phyloP scores from a whole-genome alignment of 2,113 vertebrate species.

The Microtus montanus region DNA sequence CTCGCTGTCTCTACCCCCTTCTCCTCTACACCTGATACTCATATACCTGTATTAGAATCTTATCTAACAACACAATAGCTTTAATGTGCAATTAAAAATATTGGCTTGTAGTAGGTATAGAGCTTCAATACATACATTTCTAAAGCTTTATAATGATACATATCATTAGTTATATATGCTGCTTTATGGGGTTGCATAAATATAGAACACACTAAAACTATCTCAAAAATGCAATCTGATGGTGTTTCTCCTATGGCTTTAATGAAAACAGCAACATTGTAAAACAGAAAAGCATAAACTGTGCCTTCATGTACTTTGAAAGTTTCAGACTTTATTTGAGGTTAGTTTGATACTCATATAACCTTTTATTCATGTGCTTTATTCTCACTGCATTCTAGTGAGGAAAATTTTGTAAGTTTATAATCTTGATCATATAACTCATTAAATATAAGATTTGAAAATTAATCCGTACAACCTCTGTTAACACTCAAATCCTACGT shows the following conservation, averaged over 20 bases:
- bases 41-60: neutral
- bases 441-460: neutral
- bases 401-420: neutral
- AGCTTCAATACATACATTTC: neutral
- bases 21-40: neutral
- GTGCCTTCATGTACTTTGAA: neutral
- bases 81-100: neutral
- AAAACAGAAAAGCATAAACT: neutral
- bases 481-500: neutral
- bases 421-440: neutral
- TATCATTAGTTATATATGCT: neutral
- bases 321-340: neutral
- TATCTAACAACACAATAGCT: neutral
- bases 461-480: neutral
- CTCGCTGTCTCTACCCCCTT: neutral
- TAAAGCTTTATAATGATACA: neutral
- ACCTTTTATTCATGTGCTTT: neutral
- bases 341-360: neutral
- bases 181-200: neutral
- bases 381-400: neutral
- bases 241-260: neutral
- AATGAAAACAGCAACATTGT: neutral
- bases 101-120: neutral
- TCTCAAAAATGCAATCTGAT: neutral
- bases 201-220: neutral